These are phyloP conservation scores for Gallirallus australis DNA, from an alignment of 2,797 vertebrate genomes.

Conservation along the genomic window DNA sequence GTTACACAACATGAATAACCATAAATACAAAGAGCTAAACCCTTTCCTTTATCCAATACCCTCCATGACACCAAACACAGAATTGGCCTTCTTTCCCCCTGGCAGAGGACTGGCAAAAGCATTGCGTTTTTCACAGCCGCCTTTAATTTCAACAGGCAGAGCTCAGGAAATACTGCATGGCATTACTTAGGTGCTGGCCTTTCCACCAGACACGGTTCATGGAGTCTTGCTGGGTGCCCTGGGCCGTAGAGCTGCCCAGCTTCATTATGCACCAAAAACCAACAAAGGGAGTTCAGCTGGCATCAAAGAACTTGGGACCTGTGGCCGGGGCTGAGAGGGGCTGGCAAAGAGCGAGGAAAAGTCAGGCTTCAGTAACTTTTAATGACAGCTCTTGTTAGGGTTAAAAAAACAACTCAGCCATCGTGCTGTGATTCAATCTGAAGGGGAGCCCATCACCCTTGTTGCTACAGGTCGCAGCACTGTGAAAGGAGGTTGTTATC, in stretches of 20 bases:
- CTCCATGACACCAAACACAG: neutral
- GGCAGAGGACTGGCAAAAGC: conserved; percentile 13
- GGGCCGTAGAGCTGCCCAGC: conserved; percentile 74
- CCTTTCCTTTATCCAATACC: neutral
- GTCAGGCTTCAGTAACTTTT: conserved; percentile 88
- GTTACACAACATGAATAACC: neutral
- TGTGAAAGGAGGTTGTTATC: conserved; percentile 7
- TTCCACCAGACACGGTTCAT: conserved; percentile 5
- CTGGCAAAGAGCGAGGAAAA: conserved; percentile 82
- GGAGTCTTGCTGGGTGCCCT: conserved; percentile 71
- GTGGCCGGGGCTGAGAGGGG: conserved; percentile 76
- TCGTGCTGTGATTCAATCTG: conserved; percentile 77
- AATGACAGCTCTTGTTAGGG: conserved; percentile 87
- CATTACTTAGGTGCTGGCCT: neutral
- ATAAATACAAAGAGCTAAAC: neutral
- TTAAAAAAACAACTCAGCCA: conserved; percentile 85
- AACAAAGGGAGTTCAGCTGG: conserved; percentile 82
- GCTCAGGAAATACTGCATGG: neutral
- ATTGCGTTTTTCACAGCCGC: neutral
- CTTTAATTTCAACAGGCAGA: conserved; percentile 19
- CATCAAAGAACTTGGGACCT: conserved; percentile 82
- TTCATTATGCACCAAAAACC: conserved; percentile 80
- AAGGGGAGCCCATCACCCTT: conserved; percentile 68
- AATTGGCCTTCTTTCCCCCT: neutral
- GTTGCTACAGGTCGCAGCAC: conserved; percentile 27